Base-by-base conservation (phyloP, 1,140 invertebrate species). In the Pachypeltis micranthus region DNA sequence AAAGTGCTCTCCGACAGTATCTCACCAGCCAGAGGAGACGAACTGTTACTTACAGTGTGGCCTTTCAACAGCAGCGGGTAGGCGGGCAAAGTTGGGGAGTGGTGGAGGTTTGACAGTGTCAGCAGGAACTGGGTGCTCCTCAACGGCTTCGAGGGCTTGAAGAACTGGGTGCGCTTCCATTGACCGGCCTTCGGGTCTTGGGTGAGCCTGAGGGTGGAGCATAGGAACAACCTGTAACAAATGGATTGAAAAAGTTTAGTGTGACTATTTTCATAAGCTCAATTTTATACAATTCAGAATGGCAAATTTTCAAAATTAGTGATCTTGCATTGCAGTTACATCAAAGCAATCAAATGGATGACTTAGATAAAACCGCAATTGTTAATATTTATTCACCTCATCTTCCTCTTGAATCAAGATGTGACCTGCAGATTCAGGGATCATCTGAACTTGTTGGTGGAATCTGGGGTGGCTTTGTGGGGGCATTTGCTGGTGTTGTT, bases 11-110 rank as follows among this genome's bases (percentile, higher is more conserved):
- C n/a, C n/a, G n/a, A n/a, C n/a, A n/a, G n/a, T n/a, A n/a, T n/a
- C n/a, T n/a, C n/a, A n/a, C n/a, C n/a, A n/a, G n/a, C n/a, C n/a
- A n/a, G n/a, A n/a, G n/a, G n/a, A n/a, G n/a, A n/a, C n/a, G n/a
- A n/a, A n/a, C n/a, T n/a, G 34, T 23, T 63, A 70, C 69, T 67
- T 61, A 72, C 70, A 72, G 61, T 72, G 70, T 29, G 70, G 70
- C 34, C 70, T 64, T 12, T 58, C 44, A 10, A 21, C 39, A 60
- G 28, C 55, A 24, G 24, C 27, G 19, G 7, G 34, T 56, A 34
- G 44, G 28, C 55, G 63, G 58, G 4, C 65, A 65, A 58, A 69
- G 66, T n/a, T 28, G 16, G 68, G 66, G 0, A 63, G 65, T 19
- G 66, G 66, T 44, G 69, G 69, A 3, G 69, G 69, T 12, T 65